phyloP scores from a whole-genome alignment of 2,888 invertebrate genomes.

The Dasypogon diadema region DNA sequence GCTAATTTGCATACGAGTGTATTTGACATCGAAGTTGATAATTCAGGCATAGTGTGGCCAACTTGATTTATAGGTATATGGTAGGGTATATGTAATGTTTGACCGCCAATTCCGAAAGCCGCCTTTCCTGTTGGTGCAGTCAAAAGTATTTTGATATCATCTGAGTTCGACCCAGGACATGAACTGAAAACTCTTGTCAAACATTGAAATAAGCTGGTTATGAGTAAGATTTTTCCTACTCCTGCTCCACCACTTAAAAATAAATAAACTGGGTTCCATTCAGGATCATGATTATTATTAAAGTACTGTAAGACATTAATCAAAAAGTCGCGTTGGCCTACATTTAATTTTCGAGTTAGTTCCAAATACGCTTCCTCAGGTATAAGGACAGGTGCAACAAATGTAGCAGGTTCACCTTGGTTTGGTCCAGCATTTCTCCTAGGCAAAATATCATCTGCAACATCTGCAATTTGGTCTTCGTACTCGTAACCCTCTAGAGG shows the following conservation, averaged over 20 bases:
- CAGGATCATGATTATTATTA: not conserved
- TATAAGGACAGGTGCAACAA: not conserved
- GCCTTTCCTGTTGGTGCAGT: conserved; percentile 10
- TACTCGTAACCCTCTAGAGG: not conserved
- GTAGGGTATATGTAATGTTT: not conserved
- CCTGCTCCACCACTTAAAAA: conserved; percentile 16
- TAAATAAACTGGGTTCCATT: not conserved
- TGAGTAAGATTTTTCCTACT: not conserved
- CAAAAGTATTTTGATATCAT: not conserved
- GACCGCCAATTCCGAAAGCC: not conserved
- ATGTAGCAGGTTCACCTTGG: not conserved
- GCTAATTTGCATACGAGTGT: not conserved
- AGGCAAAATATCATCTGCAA: not conserved
- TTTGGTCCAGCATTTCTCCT: not conserved
- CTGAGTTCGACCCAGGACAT: too few species aligned
- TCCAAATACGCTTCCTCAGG: not conserved
- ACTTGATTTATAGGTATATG: not conserved
- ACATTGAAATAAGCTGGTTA: not conserved
- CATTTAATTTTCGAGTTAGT: conserved; percentile 4
- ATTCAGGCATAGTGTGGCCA: not conserved
- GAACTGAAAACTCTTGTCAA: not conserved
- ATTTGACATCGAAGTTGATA: not conserved
- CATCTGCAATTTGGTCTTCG: not conserved
- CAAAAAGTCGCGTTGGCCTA: conserved; percentile 10
- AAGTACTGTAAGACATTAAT: not conserved